Evolutionary conservation across 2,113 vertebrate species (phyloP).

Genomic region (Mesoclemmys tuberculata): DNA sequence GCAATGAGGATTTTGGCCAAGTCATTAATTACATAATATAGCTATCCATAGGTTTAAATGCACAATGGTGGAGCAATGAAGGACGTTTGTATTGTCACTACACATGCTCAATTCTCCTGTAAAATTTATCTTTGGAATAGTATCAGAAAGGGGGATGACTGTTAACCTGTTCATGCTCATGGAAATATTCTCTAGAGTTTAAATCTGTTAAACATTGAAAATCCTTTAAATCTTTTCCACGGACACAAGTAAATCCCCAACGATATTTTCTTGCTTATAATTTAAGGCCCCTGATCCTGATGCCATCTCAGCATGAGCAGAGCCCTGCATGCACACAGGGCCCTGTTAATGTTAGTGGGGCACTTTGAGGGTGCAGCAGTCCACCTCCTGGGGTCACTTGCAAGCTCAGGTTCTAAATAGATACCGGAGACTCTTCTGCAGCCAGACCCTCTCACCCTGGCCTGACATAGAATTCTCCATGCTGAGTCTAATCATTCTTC

Average conservation of each 20-base stretch:
- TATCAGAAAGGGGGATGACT: neutral
- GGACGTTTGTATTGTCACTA: neutral
- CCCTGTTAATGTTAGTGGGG: rapidly evolving
- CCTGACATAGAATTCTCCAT: neutral
- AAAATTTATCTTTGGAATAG: neutral
- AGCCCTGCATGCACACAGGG: neutral
- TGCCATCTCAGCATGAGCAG: neutral
- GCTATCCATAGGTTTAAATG: neutral
- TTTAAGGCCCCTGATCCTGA: neutral
- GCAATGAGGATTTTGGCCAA: neutral
- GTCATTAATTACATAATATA: neutral
- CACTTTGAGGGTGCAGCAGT: neutral
- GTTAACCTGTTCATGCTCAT: neutral
- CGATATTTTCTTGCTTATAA: neutral
- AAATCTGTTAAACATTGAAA: neutral
- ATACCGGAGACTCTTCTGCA: neutral
- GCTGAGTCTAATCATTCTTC: neutral
- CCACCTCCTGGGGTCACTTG: neutral
- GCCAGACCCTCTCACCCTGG: rapidly evolving
- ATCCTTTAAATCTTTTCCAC: neutral
- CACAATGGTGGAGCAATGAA: neutral
- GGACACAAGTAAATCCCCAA: neutral
- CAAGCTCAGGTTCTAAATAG: neutral
- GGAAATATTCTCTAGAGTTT: neutral
- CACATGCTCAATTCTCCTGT: neutral